Evolutionary conservation across 2,797 vertebrate species (phyloP).

Genomic region (Sebastiscus tertius): DNA sequence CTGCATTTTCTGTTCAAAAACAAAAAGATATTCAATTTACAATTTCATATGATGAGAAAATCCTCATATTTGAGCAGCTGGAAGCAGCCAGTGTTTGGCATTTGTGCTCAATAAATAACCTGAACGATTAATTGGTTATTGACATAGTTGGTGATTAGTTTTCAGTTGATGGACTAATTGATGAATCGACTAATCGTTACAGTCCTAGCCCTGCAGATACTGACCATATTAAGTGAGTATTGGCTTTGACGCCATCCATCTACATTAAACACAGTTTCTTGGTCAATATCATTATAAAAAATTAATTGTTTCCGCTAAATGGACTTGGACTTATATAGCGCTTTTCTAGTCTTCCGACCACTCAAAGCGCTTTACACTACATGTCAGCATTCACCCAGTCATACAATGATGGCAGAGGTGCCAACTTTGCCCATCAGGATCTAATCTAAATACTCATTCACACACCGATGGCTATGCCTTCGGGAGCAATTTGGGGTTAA

Average conservation of each 20-base stretch:
- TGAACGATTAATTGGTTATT: not conserved
- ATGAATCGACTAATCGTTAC: not conserved
- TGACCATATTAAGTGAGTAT: not conserved
- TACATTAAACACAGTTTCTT: not conserved
- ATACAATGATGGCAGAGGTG: too few species aligned
- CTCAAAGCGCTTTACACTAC: too few species aligned
- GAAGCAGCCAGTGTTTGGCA: not conserved
- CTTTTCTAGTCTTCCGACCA: too few species aligned
- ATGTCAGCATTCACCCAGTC: too few species aligned
- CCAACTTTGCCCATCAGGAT: too few species aligned
- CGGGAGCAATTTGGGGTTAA: too few species aligned
- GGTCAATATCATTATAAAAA: not conserved
- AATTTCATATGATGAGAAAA: too few species aligned
- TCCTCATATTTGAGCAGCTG: too few species aligned
- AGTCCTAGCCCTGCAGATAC: not conserved
- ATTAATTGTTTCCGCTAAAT: not conserved
- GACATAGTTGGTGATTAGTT: not conserved
- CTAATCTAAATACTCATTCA: too few species aligned
- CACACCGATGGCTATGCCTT: too few species aligned
- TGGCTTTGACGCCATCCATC: not conserved
- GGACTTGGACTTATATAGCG: too few species aligned
- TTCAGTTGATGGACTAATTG: not conserved
- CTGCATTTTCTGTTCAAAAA: not conserved
- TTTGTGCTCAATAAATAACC: not conserved
- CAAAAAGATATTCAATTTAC: not conserved